These are phyloP conservation scores for Rhinoderma darwinii DNA, from an alignment of 2,113 vertebrate genomes.

Conservation along the genomic window DNA sequence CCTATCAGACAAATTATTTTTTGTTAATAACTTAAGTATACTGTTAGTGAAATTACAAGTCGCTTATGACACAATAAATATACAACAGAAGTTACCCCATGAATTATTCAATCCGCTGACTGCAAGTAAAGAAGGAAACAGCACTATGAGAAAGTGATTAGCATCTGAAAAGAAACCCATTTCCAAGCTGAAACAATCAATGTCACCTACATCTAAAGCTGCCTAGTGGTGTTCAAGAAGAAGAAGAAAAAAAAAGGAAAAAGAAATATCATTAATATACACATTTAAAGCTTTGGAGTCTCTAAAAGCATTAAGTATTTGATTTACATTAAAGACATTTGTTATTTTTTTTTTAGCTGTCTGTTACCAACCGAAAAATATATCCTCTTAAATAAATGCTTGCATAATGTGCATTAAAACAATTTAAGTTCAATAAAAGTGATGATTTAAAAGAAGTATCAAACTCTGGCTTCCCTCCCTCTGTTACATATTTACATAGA, in stretches of 20 bases:
- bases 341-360: constrained; percentile 81
- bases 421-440: constrained; percentile 78
- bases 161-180: constrained; percentile 83
- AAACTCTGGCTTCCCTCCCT: constrained; percentile 63
- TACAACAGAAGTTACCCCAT: constrained; percentile 83
- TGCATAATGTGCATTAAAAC: constrained; percentile 80
- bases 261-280: constrained; percentile 79
- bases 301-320: constrained; percentile 79
- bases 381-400: constrained; percentile 75
- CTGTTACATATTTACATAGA: constrained; percentile 18
- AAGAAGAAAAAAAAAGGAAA: constrained; percentile 60
- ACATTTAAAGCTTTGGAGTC: constrained; percentile 77
- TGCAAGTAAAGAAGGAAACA: constrained; percentile 77
- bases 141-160: constrained; percentile 79
- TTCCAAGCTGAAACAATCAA: constrained; percentile 78
- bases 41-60: constrained; percentile 87
- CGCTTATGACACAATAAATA: constrained; percentile 87
- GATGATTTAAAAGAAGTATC: constrained; percentile 75
- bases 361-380: constrained; percentile 69
- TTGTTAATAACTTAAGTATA: constrained; percentile 86
- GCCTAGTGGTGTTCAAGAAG: constrained; percentile 75
- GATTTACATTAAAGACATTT: constrained; percentile 81
- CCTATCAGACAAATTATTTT: constrained; percentile 73
- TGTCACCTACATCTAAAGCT: constrained; percentile 78
- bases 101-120: constrained; percentile 85